Percentiles rank a stretch among this genome's conserved stretches.
These are phyloP conservation scores for Picus viridis DNA, from an alignment of 2,797 vertebrate species.

Conservation along the genomic window DNA sequence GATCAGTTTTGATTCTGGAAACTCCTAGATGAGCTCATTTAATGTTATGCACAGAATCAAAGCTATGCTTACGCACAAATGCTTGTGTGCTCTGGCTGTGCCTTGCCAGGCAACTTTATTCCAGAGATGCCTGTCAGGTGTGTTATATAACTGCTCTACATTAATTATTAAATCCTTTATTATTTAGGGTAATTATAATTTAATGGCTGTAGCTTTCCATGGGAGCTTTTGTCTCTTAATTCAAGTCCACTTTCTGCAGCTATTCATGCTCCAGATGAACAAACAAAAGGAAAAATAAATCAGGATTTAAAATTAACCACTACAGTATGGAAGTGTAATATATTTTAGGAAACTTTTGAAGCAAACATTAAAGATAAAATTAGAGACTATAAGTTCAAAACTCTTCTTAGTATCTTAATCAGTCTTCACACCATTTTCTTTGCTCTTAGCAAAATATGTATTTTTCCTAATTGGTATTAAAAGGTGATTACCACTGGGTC, in stretches of 20 bases:
- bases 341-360: background rate
- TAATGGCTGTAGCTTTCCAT: slow-evolving; percentile 40
- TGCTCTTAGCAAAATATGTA: background rate
- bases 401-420: background rate
- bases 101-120: slow-evolving; percentile 1
- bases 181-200: slow-evolving; percentile 57
- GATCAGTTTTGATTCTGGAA: background rate
- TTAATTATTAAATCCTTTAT: slow-evolving; percentile 56
- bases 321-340: background rate
- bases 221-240: background rate
- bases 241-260: background rate
- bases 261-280: background rate
- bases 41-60: background rate
- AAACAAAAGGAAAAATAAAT: background rate
- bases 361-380: background rate
- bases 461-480: background rate
- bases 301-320: background rate
- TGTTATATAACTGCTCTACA: slow-evolving; percentile 48
- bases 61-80: background rate
- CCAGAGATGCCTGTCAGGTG: slow-evolving; percentile 22
- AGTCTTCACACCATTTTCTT: background rate
- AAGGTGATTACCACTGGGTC: background rate
- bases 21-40: background rate
- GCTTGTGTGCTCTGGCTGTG: background rate
- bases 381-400: background rate